These are phyloP conservation scores for Heliconius ethilla DNA, from an alignment of 2,888 invertebrate genomes.

Conservation along the genomic window DNA sequence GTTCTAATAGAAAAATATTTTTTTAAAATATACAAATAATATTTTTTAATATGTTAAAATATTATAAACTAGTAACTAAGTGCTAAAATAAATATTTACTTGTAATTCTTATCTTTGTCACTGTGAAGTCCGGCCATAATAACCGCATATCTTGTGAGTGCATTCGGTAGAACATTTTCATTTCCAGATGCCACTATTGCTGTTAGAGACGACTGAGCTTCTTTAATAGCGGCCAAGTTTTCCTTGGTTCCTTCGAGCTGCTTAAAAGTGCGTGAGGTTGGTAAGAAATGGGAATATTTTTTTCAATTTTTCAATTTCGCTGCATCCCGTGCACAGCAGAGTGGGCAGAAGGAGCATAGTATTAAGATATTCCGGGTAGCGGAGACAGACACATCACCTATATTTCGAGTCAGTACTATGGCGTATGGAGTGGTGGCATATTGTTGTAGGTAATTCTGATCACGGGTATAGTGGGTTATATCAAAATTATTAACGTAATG, in stretches of 20 bases:
- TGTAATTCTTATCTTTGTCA: slow-evolving; percentile 27
- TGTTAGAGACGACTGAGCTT: slow-evolving; percentile 34
- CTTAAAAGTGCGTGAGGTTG: neutral
- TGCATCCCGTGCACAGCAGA: neutral
- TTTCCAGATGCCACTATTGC: slow-evolving; percentile 33
- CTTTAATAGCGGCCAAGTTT: slow-evolving; percentile 20
- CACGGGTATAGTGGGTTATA: no score
- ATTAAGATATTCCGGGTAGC: neutral
- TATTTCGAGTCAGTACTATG: neutral
- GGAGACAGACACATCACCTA: neutral
- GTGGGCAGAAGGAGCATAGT: no score
- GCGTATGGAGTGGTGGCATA: neutral
- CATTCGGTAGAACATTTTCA: slow-evolving; percentile 43
- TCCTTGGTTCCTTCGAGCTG: slow-evolving; percentile 13
- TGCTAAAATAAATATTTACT: slow-evolving; percentile 27
- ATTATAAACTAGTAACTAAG: neutral
- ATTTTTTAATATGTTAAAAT: neutral
- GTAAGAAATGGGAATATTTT: neutral
- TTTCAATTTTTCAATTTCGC: neutral
- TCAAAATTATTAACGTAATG: no score
- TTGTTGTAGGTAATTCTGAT: no score
- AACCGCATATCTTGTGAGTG: slow-evolving; percentile 45
- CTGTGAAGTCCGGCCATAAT: slow-evolving; percentile 34
- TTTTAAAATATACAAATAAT: no score
- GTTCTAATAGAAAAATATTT: neutral